Conservation (phyloP, 2,113 vertebrate genomes). For the Girardinichthys multiradiatus region DNA sequence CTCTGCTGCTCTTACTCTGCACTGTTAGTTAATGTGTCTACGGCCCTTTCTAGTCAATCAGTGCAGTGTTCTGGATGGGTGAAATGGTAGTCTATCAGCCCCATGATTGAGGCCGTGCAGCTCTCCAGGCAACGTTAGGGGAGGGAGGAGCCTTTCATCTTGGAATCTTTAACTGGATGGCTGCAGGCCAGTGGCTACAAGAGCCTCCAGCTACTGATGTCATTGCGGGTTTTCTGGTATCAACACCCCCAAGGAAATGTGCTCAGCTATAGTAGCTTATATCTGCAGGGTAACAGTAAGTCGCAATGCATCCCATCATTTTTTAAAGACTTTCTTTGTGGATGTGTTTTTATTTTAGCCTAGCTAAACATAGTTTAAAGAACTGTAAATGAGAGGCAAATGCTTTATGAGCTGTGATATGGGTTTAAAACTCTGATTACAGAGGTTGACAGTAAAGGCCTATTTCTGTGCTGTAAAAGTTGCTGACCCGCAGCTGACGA, state of each 20-base stretch:
- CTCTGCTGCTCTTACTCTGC: slow-evolving; percentile 47
- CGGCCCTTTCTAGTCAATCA: slow-evolving; percentile 60
- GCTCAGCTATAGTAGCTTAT: slow-evolving; percentile 40
- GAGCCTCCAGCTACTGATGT: slow-evolving; percentile 65
- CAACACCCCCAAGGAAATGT: slow-evolving; percentile 57
- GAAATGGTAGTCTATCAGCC: slow-evolving; percentile 59
- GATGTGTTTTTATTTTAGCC: slow-evolving; percentile 26
- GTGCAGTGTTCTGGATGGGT: slow-evolving; percentile 63
- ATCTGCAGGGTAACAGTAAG: slow-evolving; percentile 35
- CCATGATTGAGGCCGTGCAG: slow-evolving; percentile 13
- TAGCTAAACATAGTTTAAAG: neutral
- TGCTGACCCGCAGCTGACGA: slow-evolving; percentile 72
- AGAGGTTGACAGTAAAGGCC: slow-evolving; percentile 47
- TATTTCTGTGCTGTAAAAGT: slow-evolving; percentile 65
- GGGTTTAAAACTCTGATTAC: slow-evolving; percentile 48
- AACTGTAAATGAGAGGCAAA: slow-evolving; percentile 17
- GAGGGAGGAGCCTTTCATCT: slow-evolving; percentile 47
- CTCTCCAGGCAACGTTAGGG: slow-evolving; percentile 42
- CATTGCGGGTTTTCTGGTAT: slow-evolving; percentile 61
- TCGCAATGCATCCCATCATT: slow-evolving; percentile 15
- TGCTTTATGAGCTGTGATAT: slow-evolving; percentile 13
- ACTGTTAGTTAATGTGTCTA: slow-evolving; percentile 52
- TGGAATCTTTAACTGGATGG: slow-evolving; percentile 41
- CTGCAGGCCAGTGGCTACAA: slow-evolving; percentile 50
- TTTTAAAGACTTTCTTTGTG: slow-evolving; percentile 15